Percentiles rank a stretch among this genome's conserved stretches.
Conservation (phyloP, 2,113 vertebrate genomes). For the Amia ocellicauda region DNA sequence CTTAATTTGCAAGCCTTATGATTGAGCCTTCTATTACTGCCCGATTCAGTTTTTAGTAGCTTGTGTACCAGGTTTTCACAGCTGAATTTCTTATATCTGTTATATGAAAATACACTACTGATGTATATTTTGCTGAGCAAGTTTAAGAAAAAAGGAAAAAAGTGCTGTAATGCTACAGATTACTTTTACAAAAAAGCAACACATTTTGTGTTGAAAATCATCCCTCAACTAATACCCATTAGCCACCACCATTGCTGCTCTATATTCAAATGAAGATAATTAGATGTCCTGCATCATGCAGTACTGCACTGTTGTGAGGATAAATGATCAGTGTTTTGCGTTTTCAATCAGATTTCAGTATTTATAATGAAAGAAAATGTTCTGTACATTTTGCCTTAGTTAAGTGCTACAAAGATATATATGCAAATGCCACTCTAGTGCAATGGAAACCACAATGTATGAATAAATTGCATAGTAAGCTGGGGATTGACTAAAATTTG, state of each 20-base stretch:
- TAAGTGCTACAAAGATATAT: not conserved
- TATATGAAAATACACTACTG: too few species aligned
- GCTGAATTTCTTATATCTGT: too few species aligned
- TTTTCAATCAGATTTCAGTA: not conserved
- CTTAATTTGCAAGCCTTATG: not conserved
- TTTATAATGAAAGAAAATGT: not conserved
- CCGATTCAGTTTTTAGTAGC: too few species aligned
- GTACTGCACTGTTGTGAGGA: not conserved
- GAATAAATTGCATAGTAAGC: slow-evolving; percentile 7
- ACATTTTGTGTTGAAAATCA: too few species aligned
- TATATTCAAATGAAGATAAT: too few species aligned
- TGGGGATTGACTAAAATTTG: not conserved
- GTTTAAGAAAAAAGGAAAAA: too few species aligned
- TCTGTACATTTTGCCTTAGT: not conserved
- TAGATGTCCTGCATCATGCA: not conserved
- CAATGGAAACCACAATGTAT: not conserved
- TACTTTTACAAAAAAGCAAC: too few species aligned
- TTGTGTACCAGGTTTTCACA: too few species aligned
- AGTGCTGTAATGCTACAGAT: too few species aligned
- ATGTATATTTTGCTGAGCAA: too few species aligned
- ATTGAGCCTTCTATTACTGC: not conserved
- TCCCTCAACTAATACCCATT: too few species aligned
- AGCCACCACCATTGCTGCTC: too few species aligned
- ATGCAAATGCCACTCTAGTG: not conserved
- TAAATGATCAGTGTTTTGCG: not conserved